Conservation (phyloP, 2,888 invertebrate genomes). For the Sepioteuthis lessoniana region DNA sequence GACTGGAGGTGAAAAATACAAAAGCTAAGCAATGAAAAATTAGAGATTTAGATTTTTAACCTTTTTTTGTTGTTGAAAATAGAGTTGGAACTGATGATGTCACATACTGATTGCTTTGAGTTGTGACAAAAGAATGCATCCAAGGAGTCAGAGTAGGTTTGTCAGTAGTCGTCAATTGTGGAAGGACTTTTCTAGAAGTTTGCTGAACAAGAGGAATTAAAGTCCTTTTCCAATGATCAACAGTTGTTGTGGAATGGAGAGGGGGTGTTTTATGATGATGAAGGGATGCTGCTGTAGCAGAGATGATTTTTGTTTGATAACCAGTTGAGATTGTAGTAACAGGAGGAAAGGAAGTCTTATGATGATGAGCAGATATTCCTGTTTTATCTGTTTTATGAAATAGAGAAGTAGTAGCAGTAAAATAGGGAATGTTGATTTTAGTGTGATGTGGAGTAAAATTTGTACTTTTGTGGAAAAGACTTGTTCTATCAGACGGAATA, state of each 20-base stretch:
- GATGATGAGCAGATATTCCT: not conserved
- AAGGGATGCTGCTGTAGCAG: no score
- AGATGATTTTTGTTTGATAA: not conserved
- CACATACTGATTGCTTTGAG: not conserved
- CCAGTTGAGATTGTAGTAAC: not conserved
- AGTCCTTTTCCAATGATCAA: not conserved
- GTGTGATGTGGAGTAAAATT: not conserved
- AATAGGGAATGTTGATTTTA: not conserved
- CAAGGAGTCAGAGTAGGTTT: not conserved
- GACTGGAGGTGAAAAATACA: not conserved
- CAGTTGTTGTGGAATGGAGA: not conserved
- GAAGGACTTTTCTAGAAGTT: not conserved
- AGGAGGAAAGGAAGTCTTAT: not conserved
- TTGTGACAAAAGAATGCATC: not conserved
- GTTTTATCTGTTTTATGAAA: not conserved
- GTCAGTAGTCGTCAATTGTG: not conserved
- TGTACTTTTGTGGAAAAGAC: not conserved
- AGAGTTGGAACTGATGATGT: slow-evolving; percentile 16
- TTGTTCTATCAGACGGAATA: not conserved
- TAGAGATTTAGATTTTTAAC: not conserved
- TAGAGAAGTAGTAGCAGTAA: not conserved
- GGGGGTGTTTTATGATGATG: not conserved
- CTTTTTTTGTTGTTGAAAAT: not conserved
- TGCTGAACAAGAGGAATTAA: not conserved
- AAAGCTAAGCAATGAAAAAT: not conserved